Conservation (phyloP, 2,797 vertebrate species). For the Silurus lanzhouensis region DNA sequence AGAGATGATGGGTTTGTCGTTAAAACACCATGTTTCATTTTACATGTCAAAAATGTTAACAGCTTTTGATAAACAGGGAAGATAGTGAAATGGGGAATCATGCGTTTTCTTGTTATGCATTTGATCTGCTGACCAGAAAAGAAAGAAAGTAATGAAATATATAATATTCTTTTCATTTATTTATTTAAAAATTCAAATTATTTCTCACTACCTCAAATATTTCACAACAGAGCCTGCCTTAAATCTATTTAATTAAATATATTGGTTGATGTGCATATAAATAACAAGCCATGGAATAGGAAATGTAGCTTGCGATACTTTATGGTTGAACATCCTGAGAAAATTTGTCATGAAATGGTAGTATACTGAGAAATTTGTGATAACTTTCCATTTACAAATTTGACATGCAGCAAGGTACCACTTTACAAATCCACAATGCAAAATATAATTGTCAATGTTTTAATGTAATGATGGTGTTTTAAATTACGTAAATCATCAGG, state of each 20-base stretch:
- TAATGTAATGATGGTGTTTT: no score
- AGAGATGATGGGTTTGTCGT: slow-evolving; percentile 1
- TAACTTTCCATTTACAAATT: background rate
- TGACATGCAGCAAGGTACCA: background rate
- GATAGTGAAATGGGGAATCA: background rate
- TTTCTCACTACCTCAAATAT: background rate
- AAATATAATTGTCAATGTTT: no score
- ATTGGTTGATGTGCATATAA: background rate
- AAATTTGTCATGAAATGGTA: background rate
- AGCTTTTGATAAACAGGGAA: background rate
- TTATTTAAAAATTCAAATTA: background rate
- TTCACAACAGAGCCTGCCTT: background rate
- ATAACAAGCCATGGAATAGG: background rate
- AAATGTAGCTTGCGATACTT: slow-evolving; percentile 3
- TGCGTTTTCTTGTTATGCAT: background rate
- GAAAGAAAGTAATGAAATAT: background rate
- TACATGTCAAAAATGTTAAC: slow-evolving; percentile 16
- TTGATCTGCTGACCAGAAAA: background rate
- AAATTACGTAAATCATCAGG: no score
- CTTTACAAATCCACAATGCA: background rate
- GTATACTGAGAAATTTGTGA: no score
- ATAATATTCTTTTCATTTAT: no score
- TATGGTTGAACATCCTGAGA: background rate
- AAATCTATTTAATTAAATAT: background rate
- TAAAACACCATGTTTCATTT: slow-evolving; percentile 37